phyloP scores from a whole-genome alignment of 2,113 vertebrate species.

The Tachycineta bicolor region DNA sequence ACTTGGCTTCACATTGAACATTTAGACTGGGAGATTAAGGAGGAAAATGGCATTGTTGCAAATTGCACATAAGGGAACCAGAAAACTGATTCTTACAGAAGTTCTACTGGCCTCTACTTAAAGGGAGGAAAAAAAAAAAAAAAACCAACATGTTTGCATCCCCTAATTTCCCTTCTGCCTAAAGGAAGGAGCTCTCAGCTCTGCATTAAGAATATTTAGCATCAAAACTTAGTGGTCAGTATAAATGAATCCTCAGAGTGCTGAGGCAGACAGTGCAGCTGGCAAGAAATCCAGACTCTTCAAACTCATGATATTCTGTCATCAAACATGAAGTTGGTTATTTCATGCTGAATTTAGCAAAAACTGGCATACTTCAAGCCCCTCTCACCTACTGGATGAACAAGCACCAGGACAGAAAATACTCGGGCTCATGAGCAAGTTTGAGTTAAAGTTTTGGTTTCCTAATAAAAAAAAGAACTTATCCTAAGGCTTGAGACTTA shows the following conservation, averaged over 20 bases:
- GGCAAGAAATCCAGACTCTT: neutral
- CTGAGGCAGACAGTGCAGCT: neutral
- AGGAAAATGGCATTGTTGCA: neutral
- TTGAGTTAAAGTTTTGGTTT: neutral
- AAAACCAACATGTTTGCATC: neutral
- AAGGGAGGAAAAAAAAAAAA: fast-evolving
- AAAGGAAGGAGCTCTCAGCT: neutral
- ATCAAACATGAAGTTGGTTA: neutral
- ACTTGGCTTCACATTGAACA: neutral
- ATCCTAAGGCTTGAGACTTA: neutral
- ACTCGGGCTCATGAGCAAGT: neutral
- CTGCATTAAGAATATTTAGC: neutral
- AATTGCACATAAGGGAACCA: neutral
- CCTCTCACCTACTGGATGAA: neutral
- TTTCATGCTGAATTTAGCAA: neutral
- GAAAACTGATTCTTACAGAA: neutral
- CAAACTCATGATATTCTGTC: neutral
- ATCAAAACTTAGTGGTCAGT: neutral
- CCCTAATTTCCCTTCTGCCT: neutral
- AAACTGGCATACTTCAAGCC: neutral
- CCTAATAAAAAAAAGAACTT: neutral
- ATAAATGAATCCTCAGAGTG: neutral
- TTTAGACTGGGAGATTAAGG: neutral
- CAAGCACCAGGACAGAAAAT: neutral
- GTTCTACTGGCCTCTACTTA: neutral